Evolutionary conservation across 2,797 vertebrate genomes (phyloP).

Genomic region (Merluccius polli): DNA sequence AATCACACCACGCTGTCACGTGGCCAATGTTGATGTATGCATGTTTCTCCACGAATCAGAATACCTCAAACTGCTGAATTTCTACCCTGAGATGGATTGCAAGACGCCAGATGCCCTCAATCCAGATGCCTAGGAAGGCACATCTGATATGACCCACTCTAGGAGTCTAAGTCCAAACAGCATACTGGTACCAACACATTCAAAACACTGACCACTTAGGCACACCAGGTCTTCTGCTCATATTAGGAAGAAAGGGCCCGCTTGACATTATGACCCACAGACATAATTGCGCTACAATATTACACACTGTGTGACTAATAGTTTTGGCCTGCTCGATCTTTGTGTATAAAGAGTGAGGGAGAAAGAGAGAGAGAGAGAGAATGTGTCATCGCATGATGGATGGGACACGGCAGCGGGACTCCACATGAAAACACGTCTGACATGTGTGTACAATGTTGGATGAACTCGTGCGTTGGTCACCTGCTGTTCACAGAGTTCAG

Average conservation of each 20-base stretch:
- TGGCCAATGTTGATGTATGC: background rate
- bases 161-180: background rate
- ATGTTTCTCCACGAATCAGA: too few species aligned
- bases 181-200: background rate
- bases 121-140: too few species aligned
- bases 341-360: background rate
- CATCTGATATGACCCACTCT: background rate
- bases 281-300: background rate
- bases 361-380: slow-evolving; percentile 2
- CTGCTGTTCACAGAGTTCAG: background rate
- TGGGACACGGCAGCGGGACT: background rate
- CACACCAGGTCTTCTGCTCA: background rate
- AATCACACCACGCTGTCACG: background rate
- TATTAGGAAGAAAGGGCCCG: background rate
- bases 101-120: too few species aligned
- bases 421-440: background rate
- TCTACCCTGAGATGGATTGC: too few species aligned
- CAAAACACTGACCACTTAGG: background rate
- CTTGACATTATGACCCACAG: background rate
- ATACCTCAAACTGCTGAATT: too few species aligned
- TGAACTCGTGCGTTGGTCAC: background rate
- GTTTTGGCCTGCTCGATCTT: background rate
- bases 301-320: background rate
- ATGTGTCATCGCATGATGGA: background rate
- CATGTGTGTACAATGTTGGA: background rate